phyloP scores from a whole-genome alignment of 2,797 vertebrate species.

The Distichodus sexfasciatus region DNA sequence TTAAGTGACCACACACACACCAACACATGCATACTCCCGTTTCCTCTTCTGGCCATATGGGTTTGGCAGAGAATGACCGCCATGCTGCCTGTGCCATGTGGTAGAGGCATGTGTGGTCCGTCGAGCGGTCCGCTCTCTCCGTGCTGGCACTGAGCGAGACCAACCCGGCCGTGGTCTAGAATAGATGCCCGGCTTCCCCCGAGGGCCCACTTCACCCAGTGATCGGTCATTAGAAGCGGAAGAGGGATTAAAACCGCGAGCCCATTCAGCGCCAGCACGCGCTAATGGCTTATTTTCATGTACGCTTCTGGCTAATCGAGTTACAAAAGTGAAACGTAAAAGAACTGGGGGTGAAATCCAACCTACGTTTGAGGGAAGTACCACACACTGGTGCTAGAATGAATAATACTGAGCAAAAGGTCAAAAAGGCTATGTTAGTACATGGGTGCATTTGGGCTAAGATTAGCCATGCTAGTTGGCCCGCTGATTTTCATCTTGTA shows the following conservation, averaged over 20 bases:
- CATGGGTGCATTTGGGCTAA: too few relatives aligned
- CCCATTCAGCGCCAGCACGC: neutral
- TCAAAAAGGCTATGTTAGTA: too few relatives aligned
- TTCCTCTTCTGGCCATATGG: conserved; percentile 6
- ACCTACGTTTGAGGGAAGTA: neutral
- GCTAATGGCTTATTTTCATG: neutral
- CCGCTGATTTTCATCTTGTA: too few relatives aligned
- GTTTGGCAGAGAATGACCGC: conserved; percentile 34
- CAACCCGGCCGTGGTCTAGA: conserved; percentile 7
- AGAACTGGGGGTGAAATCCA: neutral
- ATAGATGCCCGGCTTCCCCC: conserved; percentile 26
- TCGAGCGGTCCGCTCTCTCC: conserved; percentile 18
- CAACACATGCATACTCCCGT: neutral
- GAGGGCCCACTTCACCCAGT: conserved; percentile 14
- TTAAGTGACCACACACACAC: conserved; percentile 8
- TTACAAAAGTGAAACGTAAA: neutral
- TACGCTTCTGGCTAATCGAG: neutral
- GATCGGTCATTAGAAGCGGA: conserved; percentile 1
- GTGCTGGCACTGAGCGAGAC: conserved; percentile 13
- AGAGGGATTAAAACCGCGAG: neutral
- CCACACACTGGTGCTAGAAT: too few relatives aligned
- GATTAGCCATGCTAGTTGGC: too few relatives aligned
- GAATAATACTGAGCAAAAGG: too few relatives aligned
- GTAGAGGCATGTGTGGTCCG: conserved; percentile 37
- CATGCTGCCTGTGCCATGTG: conserved; percentile 43